Base-by-base conservation (phyloP, 64 coral and sea anemone species). In the Actinia equina region DNA sequence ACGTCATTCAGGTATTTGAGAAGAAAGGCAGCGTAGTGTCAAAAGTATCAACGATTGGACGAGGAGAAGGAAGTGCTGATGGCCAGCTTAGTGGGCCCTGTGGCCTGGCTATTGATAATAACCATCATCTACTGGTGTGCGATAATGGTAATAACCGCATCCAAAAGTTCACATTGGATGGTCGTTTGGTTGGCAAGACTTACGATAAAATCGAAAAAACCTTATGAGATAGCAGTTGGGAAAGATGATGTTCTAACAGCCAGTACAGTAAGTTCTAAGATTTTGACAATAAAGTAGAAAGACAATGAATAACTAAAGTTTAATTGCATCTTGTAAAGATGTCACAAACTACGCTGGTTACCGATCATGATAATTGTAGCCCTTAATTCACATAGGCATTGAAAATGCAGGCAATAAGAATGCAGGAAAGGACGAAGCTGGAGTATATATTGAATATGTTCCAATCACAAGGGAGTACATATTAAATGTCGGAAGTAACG, bases 1-100 rank as follows among this genome's bases (percentile, higher is more conserved):
- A 82, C 18, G 43, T 43, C 20, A 82, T 93, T 25, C 87, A 93
- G 52, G 83, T 93, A 5, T 89, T 82, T 86, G 76, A 86, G 25
- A 59, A 13, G 53, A 20, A 85, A 10, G 74, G 60, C 64, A 67
- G 42, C 42, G 87, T 86, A 42, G 26, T 86, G 83, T 20, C 69
- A 26, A 86, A 16, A 59, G n/a, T 23, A 22, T 42, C 52, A 1
- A 59, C 79, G 76, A 82, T 93, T 89, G 83, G 92, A 37, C 30
- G 30, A 77, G 45, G 59, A 69, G 1, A 82, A 18, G 60, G 87
- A 14, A 1, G 62, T 45, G 71, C 16, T 44, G 67, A 84, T 52
- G 91, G 87, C 20, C 16, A 93, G 49, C 87, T 93, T n/a, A 25
- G 17, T 44, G 1, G 17, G 17, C 62, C 62, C 77, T 65, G 0